Base-by-base conservation (phyloP, 2,888 invertebrate genomes). In the Chloroclysta siterata region DNA sequence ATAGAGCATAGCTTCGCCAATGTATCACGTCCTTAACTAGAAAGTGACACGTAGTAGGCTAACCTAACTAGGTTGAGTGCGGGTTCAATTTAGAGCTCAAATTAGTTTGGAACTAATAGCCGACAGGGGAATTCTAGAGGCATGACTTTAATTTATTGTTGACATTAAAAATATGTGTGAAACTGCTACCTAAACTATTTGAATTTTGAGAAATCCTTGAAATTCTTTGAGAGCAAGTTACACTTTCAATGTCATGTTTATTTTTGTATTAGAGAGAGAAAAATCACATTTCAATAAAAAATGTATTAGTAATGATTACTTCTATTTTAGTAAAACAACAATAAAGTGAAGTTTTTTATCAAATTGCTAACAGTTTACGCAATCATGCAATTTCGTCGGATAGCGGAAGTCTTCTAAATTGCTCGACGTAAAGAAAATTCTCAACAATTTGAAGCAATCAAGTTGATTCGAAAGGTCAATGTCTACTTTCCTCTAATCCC, bases 11-110 rank as follows among this genome's bases (percentile, higher is more conserved):
- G n/a, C n/a, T n/a, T 46, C 15, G 56, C 52, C 33, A 44, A 48
- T 60, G 56, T 46, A 44, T 46, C 60, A 48, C 70, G 70, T 68
- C 56, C 55, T 64, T 53, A 60, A 44, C 36, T 77, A 69, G 79
- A 79, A 76, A 79, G 82, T 73, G 77, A 71, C 72, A 72, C 73
- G 71, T 61, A 48, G 57, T 13, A 41, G 52, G 33, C 59, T 77
- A 79, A 79, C 79, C 58, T 77, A 79, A 79, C 78, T 79, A 72
- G 79, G 78, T 85, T 78, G 79, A 83, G 81, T 79, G 80, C 78
- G 74, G 76, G 81, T 82, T 82, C 81, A 82, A 81, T 82, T 83
- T 78, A 77, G 73, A 74, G 76, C 76, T 78, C 65, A 78, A 81
- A 81, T 83, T 80, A 79, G 76, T 78, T 82, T 81, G 77, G 71